phyloP scores from a whole-genome alignment of 2,888 invertebrate species.

The Cryptosula pallasiana region DNA sequence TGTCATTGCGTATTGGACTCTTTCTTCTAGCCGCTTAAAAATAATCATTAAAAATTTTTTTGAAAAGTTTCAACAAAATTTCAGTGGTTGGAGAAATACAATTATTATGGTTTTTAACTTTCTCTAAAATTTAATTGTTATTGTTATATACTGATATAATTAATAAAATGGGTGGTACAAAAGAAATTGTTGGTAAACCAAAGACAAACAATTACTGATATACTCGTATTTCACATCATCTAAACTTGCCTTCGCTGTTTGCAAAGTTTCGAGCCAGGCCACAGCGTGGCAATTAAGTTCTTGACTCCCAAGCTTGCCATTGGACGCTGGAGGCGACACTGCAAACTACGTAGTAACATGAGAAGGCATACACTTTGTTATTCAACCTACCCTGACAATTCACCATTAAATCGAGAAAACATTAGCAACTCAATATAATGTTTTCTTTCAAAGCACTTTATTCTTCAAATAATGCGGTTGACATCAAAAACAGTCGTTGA shows the following conservation, averaged over 20 bases:
- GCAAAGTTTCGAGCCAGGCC: neutral
- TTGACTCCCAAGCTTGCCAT: neutral
- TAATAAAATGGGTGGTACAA: neutral
- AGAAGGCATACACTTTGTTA: neutral
- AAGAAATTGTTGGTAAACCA: neutral
- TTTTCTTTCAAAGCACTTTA: slow-evolving; percentile 18
- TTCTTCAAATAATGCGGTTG: slow-evolving; percentile 9
- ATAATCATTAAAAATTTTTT: neutral
- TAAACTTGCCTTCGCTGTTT: neutral
- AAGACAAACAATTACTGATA: neutral
- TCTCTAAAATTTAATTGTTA: no score
- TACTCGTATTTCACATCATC: neutral
- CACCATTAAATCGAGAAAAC: neutral
- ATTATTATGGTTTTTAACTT: no score
- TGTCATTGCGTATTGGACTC: neutral
- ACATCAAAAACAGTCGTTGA: neutral
- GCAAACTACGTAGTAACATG: neutral
- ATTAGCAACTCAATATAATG: neutral
- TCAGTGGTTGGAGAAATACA: neutral
- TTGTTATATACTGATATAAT: neutral
- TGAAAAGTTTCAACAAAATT: neutral
- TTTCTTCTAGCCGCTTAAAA: neutral
- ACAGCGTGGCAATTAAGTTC: neutral
- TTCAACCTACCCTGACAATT: neutral
- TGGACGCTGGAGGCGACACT: neutral